Conservation (phyloP, 2,888 invertebrate species). For the Zhuqinia jingwanae region DNA sequence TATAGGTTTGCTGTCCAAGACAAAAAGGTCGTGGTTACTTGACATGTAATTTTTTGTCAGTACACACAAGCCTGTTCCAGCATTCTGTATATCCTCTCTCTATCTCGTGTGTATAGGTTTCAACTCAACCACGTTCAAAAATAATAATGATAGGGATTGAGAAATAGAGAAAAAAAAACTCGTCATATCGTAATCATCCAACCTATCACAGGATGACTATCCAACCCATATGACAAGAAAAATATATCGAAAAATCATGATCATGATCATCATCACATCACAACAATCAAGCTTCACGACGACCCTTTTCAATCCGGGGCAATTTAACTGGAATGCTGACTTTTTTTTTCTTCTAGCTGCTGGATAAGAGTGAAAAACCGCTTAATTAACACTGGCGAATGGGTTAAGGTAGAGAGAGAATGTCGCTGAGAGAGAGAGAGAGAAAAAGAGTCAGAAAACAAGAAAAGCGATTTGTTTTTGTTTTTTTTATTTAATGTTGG, state of each 20-base stretch:
- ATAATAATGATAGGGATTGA: too few species aligned
- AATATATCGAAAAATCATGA: not conserved
- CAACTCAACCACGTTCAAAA: too few species aligned
- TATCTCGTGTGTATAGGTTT: too few species aligned
- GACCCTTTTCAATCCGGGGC: too few species aligned
- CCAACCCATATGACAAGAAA: not conserved
- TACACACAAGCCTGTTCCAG: too few species aligned
- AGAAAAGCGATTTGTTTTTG: not conserved
- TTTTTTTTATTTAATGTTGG: not conserved
- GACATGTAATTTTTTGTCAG: conserved; percentile 42
- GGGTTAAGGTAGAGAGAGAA: too few species aligned
- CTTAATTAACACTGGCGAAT: conserved; percentile 54
- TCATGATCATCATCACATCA: not conserved
- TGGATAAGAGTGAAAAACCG: conserved; percentile 21
- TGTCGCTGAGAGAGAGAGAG: not conserved
- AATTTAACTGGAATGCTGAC: conserved; percentile 33
- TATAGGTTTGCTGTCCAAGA: not conserved
- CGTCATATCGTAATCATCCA: too few species aligned
- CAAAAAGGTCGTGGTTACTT: conserved; percentile 40
- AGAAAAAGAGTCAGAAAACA: not conserved
- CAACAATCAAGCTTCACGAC: too few species aligned
- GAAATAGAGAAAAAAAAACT: too few species aligned
- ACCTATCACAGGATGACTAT: not conserved
- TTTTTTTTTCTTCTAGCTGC: not conserved
- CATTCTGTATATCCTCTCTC: too few species aligned